Conservation (phyloP, 2,888 invertebrate genomes). For the Drosophila monieri region DNA sequence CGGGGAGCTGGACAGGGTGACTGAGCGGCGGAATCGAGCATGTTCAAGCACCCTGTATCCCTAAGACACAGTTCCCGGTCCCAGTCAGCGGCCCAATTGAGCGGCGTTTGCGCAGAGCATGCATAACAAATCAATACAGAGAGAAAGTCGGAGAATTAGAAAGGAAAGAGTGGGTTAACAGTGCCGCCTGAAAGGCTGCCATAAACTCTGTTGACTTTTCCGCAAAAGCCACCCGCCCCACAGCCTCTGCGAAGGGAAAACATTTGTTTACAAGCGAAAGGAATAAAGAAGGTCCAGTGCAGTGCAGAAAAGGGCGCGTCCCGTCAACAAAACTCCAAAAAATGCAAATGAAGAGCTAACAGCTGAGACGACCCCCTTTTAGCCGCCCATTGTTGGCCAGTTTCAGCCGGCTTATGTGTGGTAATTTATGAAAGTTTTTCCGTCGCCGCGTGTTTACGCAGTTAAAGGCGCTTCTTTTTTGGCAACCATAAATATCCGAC, state of each 20-base stretch:
- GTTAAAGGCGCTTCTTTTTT: conserved; percentile 28
- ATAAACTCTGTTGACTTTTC: conserved; percentile 59
- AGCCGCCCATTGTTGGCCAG: not conserved
- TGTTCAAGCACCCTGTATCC: conserved; percentile 16
- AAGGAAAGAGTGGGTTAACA: conserved; percentile 47
- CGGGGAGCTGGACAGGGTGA: not conserved
- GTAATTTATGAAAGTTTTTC: conserved; percentile 59
- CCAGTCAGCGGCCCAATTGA: conserved; percentile 15
- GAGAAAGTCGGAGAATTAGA: conserved; percentile 1
- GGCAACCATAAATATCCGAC: conserved; percentile 16
- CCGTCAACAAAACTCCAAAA: conserved; percentile 34
- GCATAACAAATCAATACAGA: conserved; percentile 70
- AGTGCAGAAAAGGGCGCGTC: conserved; percentile 65
- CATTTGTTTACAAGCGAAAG: conserved; percentile 65
- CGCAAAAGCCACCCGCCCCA: not conserved
- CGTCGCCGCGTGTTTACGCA: conserved; percentile 49
- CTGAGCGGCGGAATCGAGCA: not conserved
- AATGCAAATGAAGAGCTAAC: conserved; percentile 41
- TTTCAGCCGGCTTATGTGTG: conserved; percentile 46
- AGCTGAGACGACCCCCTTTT: conserved; percentile 36
- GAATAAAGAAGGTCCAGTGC: conserved; percentile 17
- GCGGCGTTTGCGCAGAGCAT: conserved; percentile 54
- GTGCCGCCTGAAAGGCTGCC: conserved; percentile 65
- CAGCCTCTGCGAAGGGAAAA: conserved; percentile 5
- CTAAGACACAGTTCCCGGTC: conserved; percentile 37